phyloP scores from a whole-genome alignment of 2,888 invertebrate genomes.

The Lycaena phlaeas region DNA sequence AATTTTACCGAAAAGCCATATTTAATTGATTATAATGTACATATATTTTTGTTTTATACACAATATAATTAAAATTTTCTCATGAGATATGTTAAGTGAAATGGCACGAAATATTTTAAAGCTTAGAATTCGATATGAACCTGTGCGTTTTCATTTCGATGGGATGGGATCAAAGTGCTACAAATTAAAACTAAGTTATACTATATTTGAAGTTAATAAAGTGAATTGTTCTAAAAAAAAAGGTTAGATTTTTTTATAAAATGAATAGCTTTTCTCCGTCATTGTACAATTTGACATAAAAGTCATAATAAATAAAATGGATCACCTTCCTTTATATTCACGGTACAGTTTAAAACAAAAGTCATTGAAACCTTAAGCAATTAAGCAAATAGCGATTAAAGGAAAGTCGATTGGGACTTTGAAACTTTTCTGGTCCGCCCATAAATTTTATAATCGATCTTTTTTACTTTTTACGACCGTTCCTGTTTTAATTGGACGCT shows the following conservation, averaged over 20 bases:
- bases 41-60: neutral
- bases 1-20: too few species aligned
- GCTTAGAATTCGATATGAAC: conserved; percentile 5
- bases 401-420: conserved; percentile 1
- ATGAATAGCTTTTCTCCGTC: neutral
- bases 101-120: conserved; percentile 6
- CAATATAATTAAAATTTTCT: neutral
- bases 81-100: conserved; percentile 3
- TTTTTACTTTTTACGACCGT: conserved; percentile 3
- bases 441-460: conserved; percentile 3
- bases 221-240: too few species aligned
- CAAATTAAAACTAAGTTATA: neutral
- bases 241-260: neutral
- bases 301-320: conserved; percentile 3
- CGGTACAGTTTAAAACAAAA: conserved; percentile 7
- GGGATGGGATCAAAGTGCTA: neutral
- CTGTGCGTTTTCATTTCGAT: neutral
- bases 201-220: neutral
- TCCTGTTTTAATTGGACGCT: neutral
- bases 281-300: conserved; percentile 1
- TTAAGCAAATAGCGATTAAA: conserved; percentile 5
- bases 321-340: neutral
- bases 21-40: too few species aligned
- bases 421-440: neutral
- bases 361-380: conserved; percentile 7